A percentile compares a stretch with the other conserved stretches of the same genome.
These are phyloP conservation scores for Mirza zaza DNA, from an alignment of 2,113 vertebrate species.

Conservation along the genomic window DNA sequence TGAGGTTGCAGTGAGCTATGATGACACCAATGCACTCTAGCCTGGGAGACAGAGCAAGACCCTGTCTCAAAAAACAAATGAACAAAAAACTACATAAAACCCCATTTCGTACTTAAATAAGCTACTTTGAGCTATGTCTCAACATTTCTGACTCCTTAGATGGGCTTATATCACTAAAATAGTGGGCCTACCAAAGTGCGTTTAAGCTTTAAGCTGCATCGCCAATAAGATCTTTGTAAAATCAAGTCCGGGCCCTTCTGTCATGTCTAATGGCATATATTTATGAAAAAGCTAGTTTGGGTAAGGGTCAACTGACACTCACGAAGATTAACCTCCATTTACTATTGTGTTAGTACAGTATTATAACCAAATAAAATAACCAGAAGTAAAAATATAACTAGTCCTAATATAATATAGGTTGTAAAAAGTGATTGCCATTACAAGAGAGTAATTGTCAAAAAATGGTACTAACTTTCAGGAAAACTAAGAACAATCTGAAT, in stretches of 20 bases:
- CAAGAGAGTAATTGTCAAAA: background rate
- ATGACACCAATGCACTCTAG: too few species aligned
- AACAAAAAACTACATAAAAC: background rate
- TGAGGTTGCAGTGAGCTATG: too few species aligned
- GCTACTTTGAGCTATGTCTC: background rate
- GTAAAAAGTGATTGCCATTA: background rate
- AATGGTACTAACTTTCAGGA: background rate
- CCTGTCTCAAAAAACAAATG: background rate
- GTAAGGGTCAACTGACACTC: background rate
- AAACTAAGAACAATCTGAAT: background rate
- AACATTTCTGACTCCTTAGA: background rate
- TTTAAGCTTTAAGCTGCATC: background rate
- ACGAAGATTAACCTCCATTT: background rate
- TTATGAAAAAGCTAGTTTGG: background rate
- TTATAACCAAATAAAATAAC: background rate
- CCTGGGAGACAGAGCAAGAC: too few species aligned
- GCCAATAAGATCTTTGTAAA: background rate
- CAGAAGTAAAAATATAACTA: constrained; percentile 40
- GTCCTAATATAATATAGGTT: background rate
- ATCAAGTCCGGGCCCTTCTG: background rate
- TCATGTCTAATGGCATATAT: background rate
- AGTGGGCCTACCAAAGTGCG: background rate
- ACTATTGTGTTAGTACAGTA: background rate
- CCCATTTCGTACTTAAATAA: background rate
- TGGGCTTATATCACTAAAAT: background rate